Evolutionary conservation across 2,888 invertebrate genomes (phyloP).

Genomic region (Oxystoma pomonae): DNA sequence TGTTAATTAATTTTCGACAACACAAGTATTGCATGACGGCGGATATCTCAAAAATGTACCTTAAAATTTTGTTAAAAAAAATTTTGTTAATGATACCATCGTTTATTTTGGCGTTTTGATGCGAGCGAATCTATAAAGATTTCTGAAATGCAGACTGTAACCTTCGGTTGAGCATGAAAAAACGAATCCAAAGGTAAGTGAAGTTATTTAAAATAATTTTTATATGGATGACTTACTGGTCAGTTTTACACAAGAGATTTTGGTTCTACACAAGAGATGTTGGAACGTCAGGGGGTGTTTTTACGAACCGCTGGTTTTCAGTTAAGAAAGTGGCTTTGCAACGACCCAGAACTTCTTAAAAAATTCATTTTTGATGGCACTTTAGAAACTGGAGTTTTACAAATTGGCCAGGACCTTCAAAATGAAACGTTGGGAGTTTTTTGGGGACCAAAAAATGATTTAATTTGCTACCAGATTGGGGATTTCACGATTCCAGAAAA

Average conservation of each 20-base stretch:
- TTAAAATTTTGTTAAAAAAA: constrained; percentile 2
- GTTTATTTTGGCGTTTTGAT: constrained; percentile 10
- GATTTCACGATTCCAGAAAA: constrained; percentile 5
- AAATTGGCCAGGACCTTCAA: constrained; percentile 13
- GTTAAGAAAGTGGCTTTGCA: constrained; percentile 19
- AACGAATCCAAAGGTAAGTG: constrained; percentile 14
- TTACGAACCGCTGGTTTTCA: constrained; percentile 22
- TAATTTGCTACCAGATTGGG: constrained; percentile 8
- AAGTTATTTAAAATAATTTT: constrained; percentile 15
- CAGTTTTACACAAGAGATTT: no score
- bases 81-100: constrained; percentile 5
- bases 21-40: constrained; percentile 8
- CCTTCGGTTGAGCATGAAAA: constrained; percentile 9
- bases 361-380: constrained; percentile 10
- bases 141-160: constrained; percentile 12
- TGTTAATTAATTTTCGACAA: constrained; percentile 5
- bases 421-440: constrained; percentile 19
- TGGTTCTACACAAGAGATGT: no score
- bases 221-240: no score
- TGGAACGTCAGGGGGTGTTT: no score
- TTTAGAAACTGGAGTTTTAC: constrained; percentile 11
- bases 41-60: constrained; percentile 16
- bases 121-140: neutral
- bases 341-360: constrained; percentile 9
- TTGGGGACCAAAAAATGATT: constrained; percentile 12